These are phyloP conservation scores for Manduca sexta DNA, from an alignment of 1,140 invertebrate genomes.

Conservation along the genomic window DNA sequence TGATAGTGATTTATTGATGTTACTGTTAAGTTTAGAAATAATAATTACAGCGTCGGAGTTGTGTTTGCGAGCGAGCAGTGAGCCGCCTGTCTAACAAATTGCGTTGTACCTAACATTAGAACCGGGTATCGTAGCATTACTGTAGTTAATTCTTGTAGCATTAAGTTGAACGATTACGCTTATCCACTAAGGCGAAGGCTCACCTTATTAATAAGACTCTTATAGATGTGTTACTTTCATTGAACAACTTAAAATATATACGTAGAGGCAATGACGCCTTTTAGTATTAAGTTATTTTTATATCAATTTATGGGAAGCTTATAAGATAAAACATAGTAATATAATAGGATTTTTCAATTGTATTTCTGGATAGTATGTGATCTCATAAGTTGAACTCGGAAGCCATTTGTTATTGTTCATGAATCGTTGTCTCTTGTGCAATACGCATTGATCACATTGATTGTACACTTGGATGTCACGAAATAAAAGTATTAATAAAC, in stretches of 20 bases:
- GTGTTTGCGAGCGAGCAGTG: neutral
- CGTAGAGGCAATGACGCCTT: constrained; percentile 12
- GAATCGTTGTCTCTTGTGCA: constrained; percentile 3
- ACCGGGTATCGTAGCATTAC: neutral
- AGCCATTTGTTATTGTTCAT: constrained; percentile 4
- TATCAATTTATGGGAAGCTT: constrained; percentile 53
- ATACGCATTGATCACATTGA: constrained; percentile 34
- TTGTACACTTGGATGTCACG: constrained; percentile 35
- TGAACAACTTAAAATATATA: constrained; percentile 46
- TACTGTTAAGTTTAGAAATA: too few relatives aligned
- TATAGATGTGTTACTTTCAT: constrained; percentile 52
- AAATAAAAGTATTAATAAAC: constrained; percentile 56
- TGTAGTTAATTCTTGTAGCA: constrained; percentile 28
- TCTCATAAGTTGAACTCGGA: constrained; percentile 18
- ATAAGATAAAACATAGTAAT: constrained; percentile 17
- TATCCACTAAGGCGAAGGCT: constrained; percentile 42
- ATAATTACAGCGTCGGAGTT: neutral
- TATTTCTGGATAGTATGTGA: constrained; percentile 29
- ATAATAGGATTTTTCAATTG: constrained; percentile 26
- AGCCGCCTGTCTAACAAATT: neutral
- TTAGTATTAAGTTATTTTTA: constrained; percentile 54
- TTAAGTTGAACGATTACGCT: constrained; percentile 66
- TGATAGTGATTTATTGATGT: too few relatives aligned
- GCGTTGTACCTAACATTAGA: neutral
- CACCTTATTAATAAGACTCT: constrained; percentile 65